Evolutionary conservation across 1,140 invertebrate species (phyloP), one percentile per base, ranked within the genome.

Genomic region (Parapsyche elsis): DNA sequence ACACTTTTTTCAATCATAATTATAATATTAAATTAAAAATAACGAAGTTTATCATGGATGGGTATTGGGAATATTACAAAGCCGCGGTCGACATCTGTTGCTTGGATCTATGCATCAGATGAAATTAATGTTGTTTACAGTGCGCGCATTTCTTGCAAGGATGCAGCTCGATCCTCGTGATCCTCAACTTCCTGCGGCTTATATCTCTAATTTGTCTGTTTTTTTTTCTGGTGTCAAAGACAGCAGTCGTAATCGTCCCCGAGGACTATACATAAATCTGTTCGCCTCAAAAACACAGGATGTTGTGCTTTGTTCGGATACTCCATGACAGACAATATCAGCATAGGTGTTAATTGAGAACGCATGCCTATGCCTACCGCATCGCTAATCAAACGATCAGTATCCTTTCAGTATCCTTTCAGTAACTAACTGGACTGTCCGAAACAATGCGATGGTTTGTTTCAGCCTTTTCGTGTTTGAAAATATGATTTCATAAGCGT

Each of bases 231-330:
- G n/a, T 5, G 71, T 30, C 71, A 81, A 73, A 12, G 10, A 53
- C 49, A 53, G 12, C 49, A 2, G 49, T 16, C 10, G 49, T 14
- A 53, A 12, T 12, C 1, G 16, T 53, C 49, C 49, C 49, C 10
- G 49, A 53, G 49, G 49, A 53, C 10, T 53, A 53, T 53, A 53
- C 10, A 53, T 53, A 38, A 38, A 38, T 38, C 30, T 38, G 30
- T 38, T 38, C 30, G 30, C 30, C 7, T 16, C 76, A 76, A 74
- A 78, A 81, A 81, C 71, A 81, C 76, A 81, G 76, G 80, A 81
- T 81, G 80, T 76, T 81, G 53, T 79, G 19, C 77, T 81, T 59
- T 53, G 49, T 53, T 53, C 10, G 12, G 16, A 53, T 53, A 53
- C 16, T 53, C 49, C 30, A 38, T 38, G 30, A 38, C 30, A 38